A percentile compares a stretch with the other conserved stretches of the same genome.
These are phyloP conservation scores for Oreortyx pictus DNA, from an alignment of 2,797 vertebrate species.

Conservation along the genomic window DNA sequence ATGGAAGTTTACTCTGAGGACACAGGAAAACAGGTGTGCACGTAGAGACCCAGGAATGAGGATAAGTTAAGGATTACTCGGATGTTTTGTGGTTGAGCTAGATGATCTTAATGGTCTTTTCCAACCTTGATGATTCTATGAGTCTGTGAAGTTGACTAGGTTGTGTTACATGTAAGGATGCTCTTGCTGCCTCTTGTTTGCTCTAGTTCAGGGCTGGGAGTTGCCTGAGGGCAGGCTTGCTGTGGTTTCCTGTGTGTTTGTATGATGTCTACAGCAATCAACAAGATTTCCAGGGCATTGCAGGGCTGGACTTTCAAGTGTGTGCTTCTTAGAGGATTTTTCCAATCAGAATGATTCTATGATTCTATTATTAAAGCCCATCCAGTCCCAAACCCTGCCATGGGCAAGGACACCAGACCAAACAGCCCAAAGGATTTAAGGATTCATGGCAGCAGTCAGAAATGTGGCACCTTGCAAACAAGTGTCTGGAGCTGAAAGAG, in stretches of 20 bases:
- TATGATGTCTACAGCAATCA: background rate
- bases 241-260: background rate
- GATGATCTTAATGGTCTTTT: too few species aligned
- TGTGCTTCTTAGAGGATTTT: background rate
- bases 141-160: background rate
- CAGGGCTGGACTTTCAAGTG: background rate
- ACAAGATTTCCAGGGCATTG: background rate
- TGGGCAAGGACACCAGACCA: background rate
- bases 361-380: background rate
- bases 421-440: background rate
- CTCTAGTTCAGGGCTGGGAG: rapidly evolving
- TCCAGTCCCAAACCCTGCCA: background rate
- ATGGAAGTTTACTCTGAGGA: background rate
- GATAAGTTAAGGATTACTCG: background rate
- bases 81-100: too few species aligned
- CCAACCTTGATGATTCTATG: too few species aligned
- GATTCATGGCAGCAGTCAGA: background rate
- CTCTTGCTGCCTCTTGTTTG: background rate
- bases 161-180: background rate
- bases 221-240: background rate
- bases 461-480: rapidly evolving
- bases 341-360: too few species aligned
- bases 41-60: background rate
- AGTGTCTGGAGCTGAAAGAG: background rate
- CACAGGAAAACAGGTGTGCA: background rate